Evolutionary conservation across 1,140 invertebrate genomes (phyloP).

Genomic region (Meloidogyne hapla): DNA sequence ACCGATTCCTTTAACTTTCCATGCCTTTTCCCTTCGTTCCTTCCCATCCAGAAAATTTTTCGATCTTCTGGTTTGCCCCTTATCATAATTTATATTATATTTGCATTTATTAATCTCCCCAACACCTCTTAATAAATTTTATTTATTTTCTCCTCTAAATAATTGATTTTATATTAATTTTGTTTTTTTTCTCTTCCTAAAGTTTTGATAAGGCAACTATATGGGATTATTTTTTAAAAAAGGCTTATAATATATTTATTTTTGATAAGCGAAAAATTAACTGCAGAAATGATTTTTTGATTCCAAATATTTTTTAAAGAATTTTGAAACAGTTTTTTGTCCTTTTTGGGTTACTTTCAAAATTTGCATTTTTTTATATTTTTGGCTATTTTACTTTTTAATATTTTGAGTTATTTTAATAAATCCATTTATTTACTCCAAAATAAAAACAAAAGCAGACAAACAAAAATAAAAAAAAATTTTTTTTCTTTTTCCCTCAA

Average conservation of each 20-base stretch:
- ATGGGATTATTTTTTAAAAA: not conserved
- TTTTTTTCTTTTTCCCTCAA: not conserved
- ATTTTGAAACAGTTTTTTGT: not conserved
- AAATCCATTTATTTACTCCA: too few species aligned
- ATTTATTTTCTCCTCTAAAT: not conserved
- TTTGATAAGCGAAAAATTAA: not conserved
- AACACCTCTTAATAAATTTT: not conserved
- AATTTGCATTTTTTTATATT: too few species aligned
- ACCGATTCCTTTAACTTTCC: too few species aligned
- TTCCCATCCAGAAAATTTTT: too few species aligned
- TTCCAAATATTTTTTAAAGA: not conserved
- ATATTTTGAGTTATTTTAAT: too few species aligned
- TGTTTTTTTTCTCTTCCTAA: not conserved
- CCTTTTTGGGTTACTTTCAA: too few species aligned
- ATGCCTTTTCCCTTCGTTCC: too few species aligned
- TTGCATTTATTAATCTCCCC: not conserved
- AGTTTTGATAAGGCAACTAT: not conserved
- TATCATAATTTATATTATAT: not conserved
- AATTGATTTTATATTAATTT: conserved; percentile 3
- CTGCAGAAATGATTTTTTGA: not conserved
- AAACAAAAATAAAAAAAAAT: not conserved
- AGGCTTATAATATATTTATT: not conserved
- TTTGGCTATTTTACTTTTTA: too few species aligned
- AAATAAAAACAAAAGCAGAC: not conserved
- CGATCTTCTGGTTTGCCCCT: not conserved